phyloP scores from a whole-genome alignment of 2,888 invertebrate genomes.

The Sinhomidia bicolor region DNA sequence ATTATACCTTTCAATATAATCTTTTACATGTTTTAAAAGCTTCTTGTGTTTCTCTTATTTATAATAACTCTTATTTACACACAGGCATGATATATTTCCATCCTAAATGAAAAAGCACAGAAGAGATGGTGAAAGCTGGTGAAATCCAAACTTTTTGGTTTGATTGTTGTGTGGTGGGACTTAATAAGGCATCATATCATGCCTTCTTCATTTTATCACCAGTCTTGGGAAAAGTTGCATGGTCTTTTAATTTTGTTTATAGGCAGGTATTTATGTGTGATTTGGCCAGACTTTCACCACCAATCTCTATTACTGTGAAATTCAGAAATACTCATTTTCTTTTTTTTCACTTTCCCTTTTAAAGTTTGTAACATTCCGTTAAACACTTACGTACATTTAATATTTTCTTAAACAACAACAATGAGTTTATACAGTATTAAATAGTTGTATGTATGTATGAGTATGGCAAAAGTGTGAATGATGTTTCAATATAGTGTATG shows the following conservation, averaged over 20 bases:
- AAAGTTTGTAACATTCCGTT: slow-evolving; percentile 12
- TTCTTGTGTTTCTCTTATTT: slow-evolving; percentile 48
- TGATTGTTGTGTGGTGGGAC: background rate
- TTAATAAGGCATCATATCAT: no score
- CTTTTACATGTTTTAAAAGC: slow-evolving; percentile 62
- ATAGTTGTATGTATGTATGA: slow-evolving; percentile 39
- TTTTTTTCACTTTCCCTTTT: background rate
- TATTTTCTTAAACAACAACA: slow-evolving; percentile 53
- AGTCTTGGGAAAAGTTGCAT: slow-evolving; percentile 12
- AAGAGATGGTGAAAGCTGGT: slow-evolving; percentile 16
- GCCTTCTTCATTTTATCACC: background rate
- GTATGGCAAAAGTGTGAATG: slow-evolving; percentile 65
- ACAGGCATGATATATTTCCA: slow-evolving; percentile 5
- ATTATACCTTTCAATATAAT: slow-evolving; percentile 50
- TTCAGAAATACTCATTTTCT: slow-evolving; percentile 23
- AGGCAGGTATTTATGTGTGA: background rate
- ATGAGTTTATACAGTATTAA: slow-evolving; percentile 39
- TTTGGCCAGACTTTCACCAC: slow-evolving; percentile 35
- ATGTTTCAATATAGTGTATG: slow-evolving; percentile 46
- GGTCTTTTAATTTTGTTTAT: background rate
- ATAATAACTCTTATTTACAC: slow-evolving; percentile 12
- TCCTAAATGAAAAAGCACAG: background rate
- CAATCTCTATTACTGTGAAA: background rate
- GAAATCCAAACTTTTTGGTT: background rate
- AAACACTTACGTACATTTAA: slow-evolving; percentile 24